A percentile compares a stretch with the other conserved stretches of the same genome.
Conservation (phyloP, 1,140 invertebrate genomes). For the Panagrolaimus sp. region DNA sequence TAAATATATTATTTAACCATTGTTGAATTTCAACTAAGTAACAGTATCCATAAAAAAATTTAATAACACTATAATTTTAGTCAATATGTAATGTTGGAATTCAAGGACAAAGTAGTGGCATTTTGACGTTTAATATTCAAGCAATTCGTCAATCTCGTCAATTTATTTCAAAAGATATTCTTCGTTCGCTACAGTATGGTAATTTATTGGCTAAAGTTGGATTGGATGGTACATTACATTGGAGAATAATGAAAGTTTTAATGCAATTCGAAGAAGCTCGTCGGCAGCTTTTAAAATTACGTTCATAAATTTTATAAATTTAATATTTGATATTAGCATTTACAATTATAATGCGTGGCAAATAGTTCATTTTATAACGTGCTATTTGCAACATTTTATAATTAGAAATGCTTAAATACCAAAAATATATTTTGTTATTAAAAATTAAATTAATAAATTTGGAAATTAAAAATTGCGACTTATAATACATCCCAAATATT, state of each 20-base stretch:
- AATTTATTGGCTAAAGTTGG: not conserved
- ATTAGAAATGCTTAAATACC: too few species aligned
- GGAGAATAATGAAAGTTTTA: slow-evolving; percentile 10
- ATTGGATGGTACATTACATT: not conserved
- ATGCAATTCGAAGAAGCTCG: slow-evolving; percentile 14
- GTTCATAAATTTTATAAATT: not conserved
- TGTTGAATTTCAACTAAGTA: not conserved
- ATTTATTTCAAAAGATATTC: slow-evolving; percentile 8
- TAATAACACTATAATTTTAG: not conserved
- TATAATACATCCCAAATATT: too few species aligned
- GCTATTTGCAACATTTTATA: too few species aligned
- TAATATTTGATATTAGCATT: too few species aligned
- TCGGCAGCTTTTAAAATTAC: not conserved
- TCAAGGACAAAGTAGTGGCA: not conserved
- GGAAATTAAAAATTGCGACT: too few species aligned
- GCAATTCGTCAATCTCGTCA: not conserved
- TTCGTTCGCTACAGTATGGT: not conserved
- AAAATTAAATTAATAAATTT: too few species aligned
- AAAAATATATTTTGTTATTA: too few species aligned
- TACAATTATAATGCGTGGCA: too few species aligned
- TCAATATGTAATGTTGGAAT: not conserved
- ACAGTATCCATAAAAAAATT: too few species aligned
- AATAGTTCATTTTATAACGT: too few species aligned
- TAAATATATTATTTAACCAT: too few species aligned
- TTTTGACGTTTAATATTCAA: not conserved